Conservation (phyloP, 2,888 invertebrate genomes). For the Osedax fenrisi region DNA sequence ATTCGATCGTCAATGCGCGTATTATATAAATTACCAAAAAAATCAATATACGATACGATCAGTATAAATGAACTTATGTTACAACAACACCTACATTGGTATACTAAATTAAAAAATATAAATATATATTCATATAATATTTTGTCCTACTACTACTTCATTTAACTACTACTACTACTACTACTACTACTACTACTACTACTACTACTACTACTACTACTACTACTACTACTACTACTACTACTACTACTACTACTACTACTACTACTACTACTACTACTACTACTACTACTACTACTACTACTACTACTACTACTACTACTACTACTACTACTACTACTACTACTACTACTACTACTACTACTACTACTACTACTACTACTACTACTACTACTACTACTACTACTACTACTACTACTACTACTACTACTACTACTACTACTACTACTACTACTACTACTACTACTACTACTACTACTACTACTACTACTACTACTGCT, state of each 20-base stretch:
- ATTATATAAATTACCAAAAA: too few relatives aligned
- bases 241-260: conserved; percentile 19
- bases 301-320: conserved; percentile 25
- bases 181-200: conserved; percentile 18
- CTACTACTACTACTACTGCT: conserved; percentile 21
- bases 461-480: conserved; percentile 16
- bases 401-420: conserved; percentile 24
- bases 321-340: conserved; percentile 6
- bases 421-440: conserved; percentile 25
- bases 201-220: conserved; percentile 19
- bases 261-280: conserved; percentile 20
- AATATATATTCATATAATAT: too few relatives aligned
- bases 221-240: conserved; percentile 21
- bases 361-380: conserved; percentile 2
- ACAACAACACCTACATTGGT: too few relatives aligned
- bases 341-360: conserved; percentile 5
- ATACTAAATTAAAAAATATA: too few relatives aligned
- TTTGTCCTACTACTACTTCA: too few relatives aligned
- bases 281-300: conserved; percentile 21
- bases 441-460: conserved; percentile 24
- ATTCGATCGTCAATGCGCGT: too few relatives aligned
- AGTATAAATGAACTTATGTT: too few relatives aligned
- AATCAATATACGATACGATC: too few relatives aligned
- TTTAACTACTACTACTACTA: conserved; percentile 21
- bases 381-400: conserved; percentile 24